Conservation (phyloP, 1,140 invertebrate species). For the Drosophila ercepeae region DNA sequence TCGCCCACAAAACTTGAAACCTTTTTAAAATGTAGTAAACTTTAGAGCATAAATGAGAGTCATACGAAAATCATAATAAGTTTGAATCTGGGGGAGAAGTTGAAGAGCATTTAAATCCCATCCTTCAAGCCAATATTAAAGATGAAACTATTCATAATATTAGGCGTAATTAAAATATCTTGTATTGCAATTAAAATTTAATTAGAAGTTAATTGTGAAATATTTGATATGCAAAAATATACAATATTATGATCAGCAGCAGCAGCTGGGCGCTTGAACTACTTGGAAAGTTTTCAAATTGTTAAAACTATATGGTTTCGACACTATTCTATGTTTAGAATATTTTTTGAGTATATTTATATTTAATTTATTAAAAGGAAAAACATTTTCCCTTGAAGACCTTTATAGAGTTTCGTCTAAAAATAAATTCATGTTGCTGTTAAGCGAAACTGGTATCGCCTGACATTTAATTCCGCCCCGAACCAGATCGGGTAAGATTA, state of each 20-base stretch:
- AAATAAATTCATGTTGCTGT: neutral
- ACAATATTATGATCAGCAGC: neutral
- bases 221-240: neutral
- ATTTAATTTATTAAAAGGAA: no score
- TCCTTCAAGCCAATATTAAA: no score
- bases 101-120: neutral
- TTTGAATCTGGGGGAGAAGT: neutral
- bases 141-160: neutral
- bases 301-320: neutral
- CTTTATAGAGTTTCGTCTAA: neutral
- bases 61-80: neutral
- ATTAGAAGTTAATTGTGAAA: neutral
- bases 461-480: conserved; percentile 1
- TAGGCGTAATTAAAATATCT: neutral
- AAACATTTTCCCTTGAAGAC: no score
- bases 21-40: conserved; percentile 26
- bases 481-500: conserved; percentile 28
- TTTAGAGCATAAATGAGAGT: neutral
- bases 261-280: neutral
- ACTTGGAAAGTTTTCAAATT: neutral
- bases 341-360: no score
- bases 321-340: neutral
- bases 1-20: neutral
- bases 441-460: neutral
- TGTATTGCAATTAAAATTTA: neutral